Conservation (phyloP, 2,113 vertebrate genomes). For the Alouatta palliata region DNA sequence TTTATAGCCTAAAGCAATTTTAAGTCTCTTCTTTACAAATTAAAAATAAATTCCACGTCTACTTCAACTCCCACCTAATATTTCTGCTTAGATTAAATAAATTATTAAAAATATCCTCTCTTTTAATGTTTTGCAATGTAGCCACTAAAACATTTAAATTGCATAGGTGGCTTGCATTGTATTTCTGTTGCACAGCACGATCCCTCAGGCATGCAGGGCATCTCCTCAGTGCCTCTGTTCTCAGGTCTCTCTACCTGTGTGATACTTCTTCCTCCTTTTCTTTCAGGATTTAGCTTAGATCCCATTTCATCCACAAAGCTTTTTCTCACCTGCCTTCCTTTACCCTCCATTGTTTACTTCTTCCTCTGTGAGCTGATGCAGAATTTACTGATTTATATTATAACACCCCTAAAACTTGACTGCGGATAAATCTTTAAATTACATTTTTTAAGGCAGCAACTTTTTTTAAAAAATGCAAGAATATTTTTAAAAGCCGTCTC, state of each 20-base stretch:
- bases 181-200: neutral
- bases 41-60: neutral
- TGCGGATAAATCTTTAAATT: neutral
- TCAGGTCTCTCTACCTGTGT: neutral
- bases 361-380: neutral
- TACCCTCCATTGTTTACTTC: neutral
- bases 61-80: neutral
- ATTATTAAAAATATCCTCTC: neutral
- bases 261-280: neutral
- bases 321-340: neutral
- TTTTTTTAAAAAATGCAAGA: neutral
- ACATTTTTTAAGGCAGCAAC: neutral
- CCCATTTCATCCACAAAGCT: neutral
- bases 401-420: neutral
- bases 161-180: accelerated
- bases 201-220: accelerated
- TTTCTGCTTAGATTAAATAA: neutral
- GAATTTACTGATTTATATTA: neutral
- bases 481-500: neutral
- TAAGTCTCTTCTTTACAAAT: neutral
- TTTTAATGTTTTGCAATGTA: neutral
- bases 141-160: neutral
- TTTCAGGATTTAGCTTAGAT: neutral
- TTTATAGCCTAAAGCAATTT: neutral
- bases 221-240: neutral